phyloP scores from a whole-genome alignment of 2,113 vertebrate species.

The Crypturellus undulatus region DNA sequence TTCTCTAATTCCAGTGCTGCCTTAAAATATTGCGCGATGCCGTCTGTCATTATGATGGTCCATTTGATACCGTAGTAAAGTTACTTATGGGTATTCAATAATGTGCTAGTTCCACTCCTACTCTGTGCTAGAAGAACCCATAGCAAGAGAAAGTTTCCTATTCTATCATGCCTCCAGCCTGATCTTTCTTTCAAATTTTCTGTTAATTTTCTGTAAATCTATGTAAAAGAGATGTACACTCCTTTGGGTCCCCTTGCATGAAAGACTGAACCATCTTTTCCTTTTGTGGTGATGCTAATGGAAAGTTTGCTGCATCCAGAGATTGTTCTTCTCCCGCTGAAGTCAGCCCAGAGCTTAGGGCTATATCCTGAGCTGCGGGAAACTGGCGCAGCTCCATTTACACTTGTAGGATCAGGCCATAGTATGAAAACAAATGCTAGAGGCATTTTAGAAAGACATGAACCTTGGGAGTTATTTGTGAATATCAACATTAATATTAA shows the following conservation, averaged over 20 bases:
- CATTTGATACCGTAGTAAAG: background rate
- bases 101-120: background rate
- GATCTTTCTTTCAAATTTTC: background rate
- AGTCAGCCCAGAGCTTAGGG: background rate
- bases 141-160: background rate
- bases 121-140: background rate
- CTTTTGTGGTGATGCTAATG: background rate
- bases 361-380: background rate
- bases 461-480: conserved; percentile 23
- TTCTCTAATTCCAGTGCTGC: background rate
- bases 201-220: background rate
- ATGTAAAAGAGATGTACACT: background rate
- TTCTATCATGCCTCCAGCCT: background rate
- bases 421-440: background rate
- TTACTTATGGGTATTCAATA: background rate
- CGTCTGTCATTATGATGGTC: background rate
- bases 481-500: conserved; percentile 37
- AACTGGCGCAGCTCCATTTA: background rate
- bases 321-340: background rate
- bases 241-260: background rate
- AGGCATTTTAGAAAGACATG: conserved; percentile 11
- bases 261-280: background rate
- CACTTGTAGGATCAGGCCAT: background rate
- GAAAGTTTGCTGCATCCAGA: background rate
- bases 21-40: background rate